These are phyloP conservation scores for Taurulus bubalis DNA, from an alignment of 2,113 vertebrate genomes.

Conservation along the genomic window DNA sequence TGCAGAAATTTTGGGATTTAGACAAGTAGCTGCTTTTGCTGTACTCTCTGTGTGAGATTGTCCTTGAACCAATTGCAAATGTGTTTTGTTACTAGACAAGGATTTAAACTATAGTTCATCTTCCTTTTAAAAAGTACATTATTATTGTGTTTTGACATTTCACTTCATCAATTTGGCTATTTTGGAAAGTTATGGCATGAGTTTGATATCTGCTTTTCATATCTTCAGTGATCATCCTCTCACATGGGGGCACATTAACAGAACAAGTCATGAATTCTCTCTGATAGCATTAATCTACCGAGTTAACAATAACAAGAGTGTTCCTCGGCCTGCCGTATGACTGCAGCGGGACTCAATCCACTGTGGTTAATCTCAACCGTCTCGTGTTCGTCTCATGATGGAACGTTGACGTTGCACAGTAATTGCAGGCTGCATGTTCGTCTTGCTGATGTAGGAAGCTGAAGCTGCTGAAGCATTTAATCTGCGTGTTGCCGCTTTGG, in stretches of 20 bases:
- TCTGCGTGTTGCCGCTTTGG: slow-evolving; percentile 10
- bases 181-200: slow-evolving; percentile 12
- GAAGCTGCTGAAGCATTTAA: slow-evolving; percentile 24
- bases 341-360: not conserved
- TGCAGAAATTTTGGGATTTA: not conserved
- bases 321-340: not conserved
- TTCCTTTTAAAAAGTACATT: not conserved
- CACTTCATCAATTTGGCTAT: not conserved
- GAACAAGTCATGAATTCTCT: not conserved
- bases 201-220: not conserved
- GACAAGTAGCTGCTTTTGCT: not conserved
- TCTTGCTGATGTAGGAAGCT: slow-evolving; percentile 9
- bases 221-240: not conserved
- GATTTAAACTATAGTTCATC: not conserved
- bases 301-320: slow-evolving; percentile 27
- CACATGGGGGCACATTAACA: slow-evolving; percentile 9
- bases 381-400: not conserved
- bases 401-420: not conserved
- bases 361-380: slow-evolving; percentile 28
- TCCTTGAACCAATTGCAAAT: not conserved
- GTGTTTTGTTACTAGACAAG: not conserved
- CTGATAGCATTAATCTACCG: slow-evolving; percentile 25
- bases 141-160: not conserved
- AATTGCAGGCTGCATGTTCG: not conserved
- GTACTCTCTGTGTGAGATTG: not conserved